These are phyloP conservation scores for Lysiphlebus fabarum DNA, from an alignment of 1,140 invertebrate genomes.

Conservation along the genomic window DNA sequence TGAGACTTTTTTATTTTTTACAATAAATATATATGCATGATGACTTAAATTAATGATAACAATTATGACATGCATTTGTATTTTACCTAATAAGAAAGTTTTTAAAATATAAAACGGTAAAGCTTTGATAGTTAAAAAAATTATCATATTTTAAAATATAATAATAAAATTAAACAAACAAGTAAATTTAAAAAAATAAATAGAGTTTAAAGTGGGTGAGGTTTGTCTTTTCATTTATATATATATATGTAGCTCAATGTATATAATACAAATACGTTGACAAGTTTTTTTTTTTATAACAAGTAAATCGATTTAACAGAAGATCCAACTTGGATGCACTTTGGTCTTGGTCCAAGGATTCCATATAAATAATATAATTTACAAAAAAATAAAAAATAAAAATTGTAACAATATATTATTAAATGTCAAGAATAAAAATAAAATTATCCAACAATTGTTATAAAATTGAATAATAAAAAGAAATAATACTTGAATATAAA, in stretches of 20 bases:
- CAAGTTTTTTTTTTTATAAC: conserved; percentile 13
- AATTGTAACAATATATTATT: background rate
- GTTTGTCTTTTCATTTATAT: background rate
- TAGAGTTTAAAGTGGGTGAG: conserved; percentile 5
- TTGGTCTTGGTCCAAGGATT: conserved; percentile 20
- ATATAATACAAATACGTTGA: conserved; percentile 4
- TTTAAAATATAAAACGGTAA: too few species aligned
- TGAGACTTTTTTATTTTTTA: conserved; percentile 1
- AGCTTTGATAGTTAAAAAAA: too few species aligned
- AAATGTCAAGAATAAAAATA: background rate
- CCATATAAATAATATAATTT: background rate
- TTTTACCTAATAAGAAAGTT: background rate
- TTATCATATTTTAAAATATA: too few species aligned
- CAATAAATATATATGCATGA: background rate
- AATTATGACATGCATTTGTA: conserved; percentile 1
- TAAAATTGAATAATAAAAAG: conserved; percentile 3
- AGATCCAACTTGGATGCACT: conserved; percentile 15
- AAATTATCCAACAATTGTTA: background rate
- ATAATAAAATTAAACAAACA: conserved; percentile 2
- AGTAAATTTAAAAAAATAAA: background rate
- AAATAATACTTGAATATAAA: background rate
- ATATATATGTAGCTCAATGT: too few species aligned
- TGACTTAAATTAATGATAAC: conserved; percentile 8
- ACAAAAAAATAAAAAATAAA: conserved; percentile 3
- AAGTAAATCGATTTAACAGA: conserved; percentile 20